phyloP scores from a whole-genome alignment of 2,888 invertebrate species.

The Drosophila ezoana region DNA sequence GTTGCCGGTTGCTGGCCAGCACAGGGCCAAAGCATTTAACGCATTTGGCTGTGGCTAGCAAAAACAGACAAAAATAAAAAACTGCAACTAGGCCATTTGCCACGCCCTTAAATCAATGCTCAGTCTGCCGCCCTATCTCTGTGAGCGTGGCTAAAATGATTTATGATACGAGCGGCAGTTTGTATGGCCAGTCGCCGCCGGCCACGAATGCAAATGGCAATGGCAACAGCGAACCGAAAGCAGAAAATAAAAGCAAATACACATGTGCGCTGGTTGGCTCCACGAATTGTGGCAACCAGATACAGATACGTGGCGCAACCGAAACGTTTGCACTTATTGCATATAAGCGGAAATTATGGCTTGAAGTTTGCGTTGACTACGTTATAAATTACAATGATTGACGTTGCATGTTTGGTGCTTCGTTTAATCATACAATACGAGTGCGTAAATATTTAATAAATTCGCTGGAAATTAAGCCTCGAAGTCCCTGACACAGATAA shows the following conservation, averaged over 20 bases:
- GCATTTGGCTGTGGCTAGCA: conserved; percentile 13
- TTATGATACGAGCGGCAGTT: conserved; percentile 60
- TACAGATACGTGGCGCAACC: conserved; percentile 16
- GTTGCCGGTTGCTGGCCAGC: neutral
- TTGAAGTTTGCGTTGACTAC: conserved; percentile 52
- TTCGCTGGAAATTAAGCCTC: conserved; percentile 2
- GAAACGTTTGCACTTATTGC: conserved; percentile 41
- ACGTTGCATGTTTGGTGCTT: conserved; percentile 52
- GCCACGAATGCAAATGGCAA: conserved; percentile 53
- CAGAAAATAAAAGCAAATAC: conserved; percentile 25
- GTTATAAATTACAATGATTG: conserved; percentile 70
- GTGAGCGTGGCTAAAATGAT: conserved; percentile 57
- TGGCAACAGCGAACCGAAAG: conserved; percentile 36
- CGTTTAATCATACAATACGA: conserved; percentile 35
- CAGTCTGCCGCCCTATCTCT: conserved; percentile 25
- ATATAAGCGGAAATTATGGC: conserved; percentile 69
- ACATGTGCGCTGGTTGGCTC: conserved; percentile 2
- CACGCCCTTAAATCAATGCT: conserved; percentile 63
- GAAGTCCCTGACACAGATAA: neutral
- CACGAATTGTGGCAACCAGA: conserved; percentile 25
- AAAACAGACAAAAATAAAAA: conserved; percentile 6
- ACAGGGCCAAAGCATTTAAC: conserved; percentile 9
- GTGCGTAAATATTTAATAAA: conserved; percentile 37
- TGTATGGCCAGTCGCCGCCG: conserved; percentile 38
- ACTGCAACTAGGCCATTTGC: conserved; percentile 44